A percentile compares a stretch with the other conserved stretches of the same genome.
These are phyloP conservation scores for Luffia ferchaultella DNA, from an alignment of 2,888 invertebrate genomes.

Conservation along the genomic window DNA sequence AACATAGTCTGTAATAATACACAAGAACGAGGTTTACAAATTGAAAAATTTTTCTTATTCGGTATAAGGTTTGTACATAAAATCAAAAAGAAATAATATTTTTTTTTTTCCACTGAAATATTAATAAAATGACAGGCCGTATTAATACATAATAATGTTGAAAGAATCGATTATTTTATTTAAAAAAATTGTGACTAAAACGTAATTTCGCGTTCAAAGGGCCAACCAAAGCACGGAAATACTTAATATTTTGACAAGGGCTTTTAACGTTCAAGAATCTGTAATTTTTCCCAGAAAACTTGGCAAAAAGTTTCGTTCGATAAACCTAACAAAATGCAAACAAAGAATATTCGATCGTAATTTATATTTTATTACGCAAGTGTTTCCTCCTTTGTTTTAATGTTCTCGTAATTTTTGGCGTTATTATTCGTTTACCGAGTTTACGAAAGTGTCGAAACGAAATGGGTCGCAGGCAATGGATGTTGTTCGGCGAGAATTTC, in stretches of 20 bases:
- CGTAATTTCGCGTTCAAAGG: too few relatives aligned
- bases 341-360: not conserved
- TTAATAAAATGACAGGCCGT: too few relatives aligned
- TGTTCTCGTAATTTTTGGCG: not conserved
- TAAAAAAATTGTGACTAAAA: too few relatives aligned
- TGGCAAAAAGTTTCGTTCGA: not conserved
- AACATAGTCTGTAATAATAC: too few relatives aligned
- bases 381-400: not conserved
- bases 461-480: not conserved
- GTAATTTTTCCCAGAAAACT: not conserved
- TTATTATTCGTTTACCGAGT: not conserved
- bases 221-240: too few relatives aligned
- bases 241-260: not conserved
- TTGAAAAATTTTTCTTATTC: too few relatives aligned
- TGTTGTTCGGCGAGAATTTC: too few relatives aligned
- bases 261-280: not conserved
- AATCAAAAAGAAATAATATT: not conserved
- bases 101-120: too few relatives aligned
- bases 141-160: too few relatives aligned
- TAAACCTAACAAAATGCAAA: not conserved
- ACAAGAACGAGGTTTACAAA: too few relatives aligned
- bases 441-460: not conserved
- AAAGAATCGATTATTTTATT: too few relatives aligned
- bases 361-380: not conserved
- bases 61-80: too few relatives aligned